These are phyloP conservation scores for Seriola dumerili DNA, from an alignment of 2,113 vertebrate species.

Conservation along the genomic window DNA sequence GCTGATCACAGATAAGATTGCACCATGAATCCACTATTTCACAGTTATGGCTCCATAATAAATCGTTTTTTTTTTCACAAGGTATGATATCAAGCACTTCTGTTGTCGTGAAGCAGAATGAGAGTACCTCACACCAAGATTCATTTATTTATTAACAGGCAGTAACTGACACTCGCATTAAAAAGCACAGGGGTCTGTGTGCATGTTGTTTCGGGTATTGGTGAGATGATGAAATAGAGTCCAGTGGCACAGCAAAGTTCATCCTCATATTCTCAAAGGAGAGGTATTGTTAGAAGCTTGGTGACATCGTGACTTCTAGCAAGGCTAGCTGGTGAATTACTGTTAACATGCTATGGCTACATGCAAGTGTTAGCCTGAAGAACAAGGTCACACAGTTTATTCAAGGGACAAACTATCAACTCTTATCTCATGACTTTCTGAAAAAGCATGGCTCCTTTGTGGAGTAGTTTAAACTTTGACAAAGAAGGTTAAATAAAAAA, in stretches of 20 bases:
- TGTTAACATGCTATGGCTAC: background rate
- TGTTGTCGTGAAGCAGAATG: background rate
- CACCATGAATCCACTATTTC: background rate
- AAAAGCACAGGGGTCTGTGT: too few relatives aligned
- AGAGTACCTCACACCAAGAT: too few relatives aligned
- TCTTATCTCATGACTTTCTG: background rate
- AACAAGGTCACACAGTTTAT: background rate
- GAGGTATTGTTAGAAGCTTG: too few relatives aligned
- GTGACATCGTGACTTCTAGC: too few relatives aligned
- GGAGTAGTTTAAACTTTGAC: background rate
- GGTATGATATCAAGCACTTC: background rate
- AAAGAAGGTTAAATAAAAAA: background rate
- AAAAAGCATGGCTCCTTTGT: background rate
- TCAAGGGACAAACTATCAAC: background rate
- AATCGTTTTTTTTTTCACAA: background rate
- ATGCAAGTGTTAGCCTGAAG: background rate
- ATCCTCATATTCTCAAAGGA: too few relatives aligned
- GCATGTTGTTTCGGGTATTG: background rate
- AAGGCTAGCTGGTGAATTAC: too few relatives aligned
- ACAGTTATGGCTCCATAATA: background rate
- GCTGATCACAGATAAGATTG: background rate
- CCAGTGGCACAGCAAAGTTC: too few relatives aligned
- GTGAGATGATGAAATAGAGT: background rate
- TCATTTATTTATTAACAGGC: background rate
- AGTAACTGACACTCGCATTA: background rate